Conservation (phyloP, 2,888 invertebrate genomes). For the Craniophora ligustri region DNA sequence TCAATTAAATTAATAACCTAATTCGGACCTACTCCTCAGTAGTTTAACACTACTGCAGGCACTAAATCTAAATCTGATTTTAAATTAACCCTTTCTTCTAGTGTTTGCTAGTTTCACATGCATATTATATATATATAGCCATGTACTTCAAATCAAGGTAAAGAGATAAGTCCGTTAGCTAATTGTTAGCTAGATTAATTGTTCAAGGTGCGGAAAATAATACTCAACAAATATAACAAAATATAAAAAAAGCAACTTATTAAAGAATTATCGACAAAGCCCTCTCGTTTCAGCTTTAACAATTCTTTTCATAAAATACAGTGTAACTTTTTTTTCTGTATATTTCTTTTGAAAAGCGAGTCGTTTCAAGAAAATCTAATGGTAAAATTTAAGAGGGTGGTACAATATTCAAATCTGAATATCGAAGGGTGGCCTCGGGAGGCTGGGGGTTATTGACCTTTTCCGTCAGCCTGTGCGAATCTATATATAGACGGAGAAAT, state of each 20-base stretch:
- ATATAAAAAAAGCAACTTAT: conserved; percentile 16
- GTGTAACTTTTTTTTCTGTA: conserved; percentile 42
- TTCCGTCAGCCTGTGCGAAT: conserved; percentile 70
- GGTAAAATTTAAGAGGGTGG: conserved; percentile 73
- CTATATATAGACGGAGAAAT: conserved; percentile 60
- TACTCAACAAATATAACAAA: too few relatives aligned
- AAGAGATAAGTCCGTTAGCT: too few relatives aligned
- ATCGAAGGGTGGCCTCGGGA: conserved; percentile 71
- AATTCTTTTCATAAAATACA: conserved; percentile 27
- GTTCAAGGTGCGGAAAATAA: too few relatives aligned
- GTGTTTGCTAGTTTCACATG: too few relatives aligned
- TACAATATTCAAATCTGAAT: conserved; percentile 83
- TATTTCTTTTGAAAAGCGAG: conserved; percentile 43
- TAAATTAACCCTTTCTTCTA: too few relatives aligned
- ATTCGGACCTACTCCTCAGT: too few relatives aligned
- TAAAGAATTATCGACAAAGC: conserved; percentile 27
- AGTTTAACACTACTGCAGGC: too few relatives aligned
- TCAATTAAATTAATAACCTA: too few relatives aligned
- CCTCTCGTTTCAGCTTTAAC: conserved; percentile 2
- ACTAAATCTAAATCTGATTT: too few relatives aligned
- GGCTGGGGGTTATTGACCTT: conserved; percentile 80
- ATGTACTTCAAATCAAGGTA: too few relatives aligned
- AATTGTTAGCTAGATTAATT: too few relatives aligned
- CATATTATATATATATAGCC: too few relatives aligned
- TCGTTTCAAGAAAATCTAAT: conserved; percentile 75